phyloP scores from a whole-genome alignment of 2,888 invertebrate genomes.

The Stenodera caucasica region DNA sequence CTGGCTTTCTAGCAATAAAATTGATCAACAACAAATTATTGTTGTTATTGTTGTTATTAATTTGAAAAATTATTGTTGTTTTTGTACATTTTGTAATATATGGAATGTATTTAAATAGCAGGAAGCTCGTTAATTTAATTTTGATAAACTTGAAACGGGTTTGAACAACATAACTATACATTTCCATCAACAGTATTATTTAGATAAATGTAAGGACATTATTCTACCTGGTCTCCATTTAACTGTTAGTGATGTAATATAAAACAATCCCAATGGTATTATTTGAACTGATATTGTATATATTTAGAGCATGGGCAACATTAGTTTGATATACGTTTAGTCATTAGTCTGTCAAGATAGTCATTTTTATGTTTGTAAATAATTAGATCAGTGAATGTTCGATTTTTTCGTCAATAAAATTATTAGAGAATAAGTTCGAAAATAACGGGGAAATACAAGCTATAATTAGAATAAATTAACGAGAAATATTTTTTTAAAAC shows the following conservation, averaged over 20 bases:
- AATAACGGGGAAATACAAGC: not conserved
- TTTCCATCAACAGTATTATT: constrained; percentile 18
- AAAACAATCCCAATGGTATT: constrained; percentile 9
- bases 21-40: not conserved
- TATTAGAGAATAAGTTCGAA: not conserved
- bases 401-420: not conserved
- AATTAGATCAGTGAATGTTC: not conserved
- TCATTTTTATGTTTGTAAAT: constrained; percentile 10
- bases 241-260: constrained; percentile 11
- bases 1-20: not conserved
- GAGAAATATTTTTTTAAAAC: constrained; percentile 12
- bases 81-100: constrained; percentile 22
- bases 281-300: constrained; percentile 8
- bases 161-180: constrained; percentile 7
- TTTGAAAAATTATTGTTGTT: constrained; percentile 15
- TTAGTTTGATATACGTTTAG: constrained; percentile 11
- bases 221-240: constrained; percentile 4
- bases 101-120: constrained; percentile 14
- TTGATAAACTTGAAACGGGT: constrained; percentile 12
- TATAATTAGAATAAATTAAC: constrained; percentile 3
- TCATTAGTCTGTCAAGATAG: constrained; percentile 8
- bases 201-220: constrained; percentile 15
- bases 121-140: constrained; percentile 11
- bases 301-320: not conserved
- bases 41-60: constrained; percentile 9